Evolutionary conservation across 2,113 vertebrate species (phyloP), one percentile per base, ranked within the genome.

Genomic region (Chauna torquata): DNA sequence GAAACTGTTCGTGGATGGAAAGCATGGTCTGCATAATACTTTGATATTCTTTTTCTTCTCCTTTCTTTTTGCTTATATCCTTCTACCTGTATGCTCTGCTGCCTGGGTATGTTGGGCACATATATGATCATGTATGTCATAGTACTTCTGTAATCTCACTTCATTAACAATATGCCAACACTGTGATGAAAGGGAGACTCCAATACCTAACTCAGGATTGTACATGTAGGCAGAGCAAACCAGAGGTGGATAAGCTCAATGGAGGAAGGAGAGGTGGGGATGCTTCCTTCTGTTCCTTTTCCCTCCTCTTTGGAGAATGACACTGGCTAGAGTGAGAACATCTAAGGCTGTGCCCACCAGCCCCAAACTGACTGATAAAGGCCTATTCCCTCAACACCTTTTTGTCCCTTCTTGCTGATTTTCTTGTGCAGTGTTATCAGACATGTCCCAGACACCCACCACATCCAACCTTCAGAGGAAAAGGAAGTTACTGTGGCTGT

Each of bases 11-110:
- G 36, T 28, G 47, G 27, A 49, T 34, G 40, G 9, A 34, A 80
- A 92, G 2, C 6, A 59, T 18, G 1, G 28, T 52, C 28, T 25
- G 7, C 16, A 17, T 40, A 25, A 62, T n/a, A 44, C 30, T 66
- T 13, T 24, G 28, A 52, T 52, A 42, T 32, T 52, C 20, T 32
- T 42, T 18, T 47, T 24, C 17, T 36, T 66, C 6, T 24, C 13
- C 30, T 1, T 2, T 27, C 2, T 50, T 22, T 71, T 55, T 42
- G 0, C 5, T 65, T 16, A 2, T 16, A 8, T 24, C 12, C 17
- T 78, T 88, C 78, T 50, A n/a, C 20, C 12, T 49, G 4, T 57
- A 10, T 23, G 12, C 6, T 80, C 58, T 65, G 30, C 34, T 92
- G 49, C 7, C 59, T 77, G 64, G 17, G 11, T 58, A 34, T 30